Conservation (phyloP, 1,140 invertebrate genomes). For the Augochlora pura region DNA sequence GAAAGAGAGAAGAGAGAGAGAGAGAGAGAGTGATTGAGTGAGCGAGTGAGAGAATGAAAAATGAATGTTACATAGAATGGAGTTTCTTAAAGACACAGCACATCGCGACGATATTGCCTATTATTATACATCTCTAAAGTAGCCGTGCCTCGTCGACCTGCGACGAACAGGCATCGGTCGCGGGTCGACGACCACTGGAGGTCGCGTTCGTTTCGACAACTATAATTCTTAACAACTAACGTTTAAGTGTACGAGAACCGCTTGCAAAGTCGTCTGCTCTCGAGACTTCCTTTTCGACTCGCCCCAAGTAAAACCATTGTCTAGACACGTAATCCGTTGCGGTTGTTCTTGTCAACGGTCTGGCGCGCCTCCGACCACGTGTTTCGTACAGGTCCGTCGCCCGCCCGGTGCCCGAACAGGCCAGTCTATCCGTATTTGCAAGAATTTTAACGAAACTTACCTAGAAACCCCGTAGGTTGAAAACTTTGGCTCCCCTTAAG, state of each 20-base stretch:
- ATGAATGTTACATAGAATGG: constrained; percentile 22
- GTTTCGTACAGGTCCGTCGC: no score
- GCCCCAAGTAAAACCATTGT: neutral
- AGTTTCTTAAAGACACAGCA: constrained; percentile 13
- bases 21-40: constrained; percentile 28
- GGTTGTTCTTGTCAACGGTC: neutral
- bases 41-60: constrained; percentile 32
- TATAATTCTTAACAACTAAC: constrained; percentile 23
- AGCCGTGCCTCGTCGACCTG: neutral
- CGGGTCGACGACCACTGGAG: neutral
- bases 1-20: constrained; percentile 29
- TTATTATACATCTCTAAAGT: constrained; percentile 40
- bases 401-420: no score
- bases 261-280: neutral
- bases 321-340: neutral
- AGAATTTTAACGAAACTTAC: neutral
- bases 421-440: neutral
- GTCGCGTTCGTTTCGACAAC: constrained; percentile 16
- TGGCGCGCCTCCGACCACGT: neutral
- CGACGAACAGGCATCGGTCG: neutral
- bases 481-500: no score
- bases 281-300: neutral
- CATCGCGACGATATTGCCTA: constrained; percentile 34
- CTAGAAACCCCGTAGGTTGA: no score
- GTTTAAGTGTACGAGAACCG: constrained; percentile 18